phyloP scores from a whole-genome alignment of 2,797 vertebrate species.

The Cephalopachus bancanus region DNA sequence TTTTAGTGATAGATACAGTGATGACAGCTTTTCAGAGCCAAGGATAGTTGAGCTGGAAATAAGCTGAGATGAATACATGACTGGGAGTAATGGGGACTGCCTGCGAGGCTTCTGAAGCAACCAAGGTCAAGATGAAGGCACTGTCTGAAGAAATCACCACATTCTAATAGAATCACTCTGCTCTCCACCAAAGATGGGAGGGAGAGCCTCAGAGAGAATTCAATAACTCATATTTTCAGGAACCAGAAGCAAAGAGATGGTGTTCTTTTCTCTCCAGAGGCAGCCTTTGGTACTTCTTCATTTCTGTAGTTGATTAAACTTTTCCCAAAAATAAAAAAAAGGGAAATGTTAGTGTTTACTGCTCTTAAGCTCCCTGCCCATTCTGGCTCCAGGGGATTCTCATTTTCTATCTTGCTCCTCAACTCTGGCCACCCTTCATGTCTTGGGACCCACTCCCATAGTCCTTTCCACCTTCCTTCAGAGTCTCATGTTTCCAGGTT shows the following conservation, averaged over 20 bases:
- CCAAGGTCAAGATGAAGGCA: conserved; percentile 68
- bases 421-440: not conserved
- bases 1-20: conserved; percentile 88
- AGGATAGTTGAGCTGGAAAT: conserved; percentile 84
- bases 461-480: not conserved
- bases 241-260: conserved; percentile 44
- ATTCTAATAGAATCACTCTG: not conserved
- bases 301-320: conserved; percentile 72
- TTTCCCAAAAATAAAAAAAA: not conserved
- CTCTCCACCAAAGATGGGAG: conserved; percentile 15
- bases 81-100: conserved; percentile 54
- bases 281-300: not conserved
- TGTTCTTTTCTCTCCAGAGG: conserved; percentile 32
- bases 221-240: not conserved
- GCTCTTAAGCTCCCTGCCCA: not conserved
- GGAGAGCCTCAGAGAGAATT: conserved; percentile 11
- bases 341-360: not conserved
- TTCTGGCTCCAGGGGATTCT: conserved; percentile 18
- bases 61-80: conserved; percentile 78
- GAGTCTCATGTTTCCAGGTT: not conserved
- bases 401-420: not conserved
- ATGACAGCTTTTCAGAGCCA: conserved; percentile 87
- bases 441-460: not conserved
- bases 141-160: conserved; percentile 57
- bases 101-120: conserved; percentile 69